phyloP scores from a whole-genome alignment of 37 sponge, comb jelly and placozoan species.

The Chondrosia reniformis region DNA sequence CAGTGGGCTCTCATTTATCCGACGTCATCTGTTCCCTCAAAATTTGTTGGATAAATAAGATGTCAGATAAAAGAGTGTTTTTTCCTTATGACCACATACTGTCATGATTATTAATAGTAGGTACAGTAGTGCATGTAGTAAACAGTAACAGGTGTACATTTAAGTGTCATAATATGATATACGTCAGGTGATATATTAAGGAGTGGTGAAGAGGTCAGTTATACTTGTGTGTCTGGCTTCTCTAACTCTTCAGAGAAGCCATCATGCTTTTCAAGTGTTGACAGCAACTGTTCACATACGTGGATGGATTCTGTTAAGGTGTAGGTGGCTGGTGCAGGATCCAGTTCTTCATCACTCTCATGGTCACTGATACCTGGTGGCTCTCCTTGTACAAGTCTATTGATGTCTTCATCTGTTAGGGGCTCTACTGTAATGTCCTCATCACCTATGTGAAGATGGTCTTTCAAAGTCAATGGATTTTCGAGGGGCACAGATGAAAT shows the following conservation, averaged over 20 bases:
- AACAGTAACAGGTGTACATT: no score
- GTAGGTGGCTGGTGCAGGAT: neutral
- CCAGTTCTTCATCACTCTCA: conserved; percentile 10
- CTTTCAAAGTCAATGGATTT: neutral
- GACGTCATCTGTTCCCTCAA: no score
- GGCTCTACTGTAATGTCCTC: conserved; percentile 4
- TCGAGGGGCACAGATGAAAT: neutral
- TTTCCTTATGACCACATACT: no score
- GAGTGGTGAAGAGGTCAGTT: no score
- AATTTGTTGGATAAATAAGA: no score
- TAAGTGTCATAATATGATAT: no score
- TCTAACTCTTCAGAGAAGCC: neutral
- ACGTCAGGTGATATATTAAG: no score
- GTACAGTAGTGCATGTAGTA: no score
- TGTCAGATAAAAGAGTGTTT: no score
- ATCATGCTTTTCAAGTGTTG: neutral
- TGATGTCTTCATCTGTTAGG: neutral
- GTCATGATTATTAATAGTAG: no score
- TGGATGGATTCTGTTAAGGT: neutral
- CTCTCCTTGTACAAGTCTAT: neutral
- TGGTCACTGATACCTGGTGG: conserved; percentile 7
- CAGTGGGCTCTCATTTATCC: no score
- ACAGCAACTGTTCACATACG: neutral
- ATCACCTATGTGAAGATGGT: neutral
- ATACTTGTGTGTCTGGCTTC: no score